phyloP scores from a whole-genome alignment of 2,888 invertebrate species.

The Agonopterix arenella region DNA sequence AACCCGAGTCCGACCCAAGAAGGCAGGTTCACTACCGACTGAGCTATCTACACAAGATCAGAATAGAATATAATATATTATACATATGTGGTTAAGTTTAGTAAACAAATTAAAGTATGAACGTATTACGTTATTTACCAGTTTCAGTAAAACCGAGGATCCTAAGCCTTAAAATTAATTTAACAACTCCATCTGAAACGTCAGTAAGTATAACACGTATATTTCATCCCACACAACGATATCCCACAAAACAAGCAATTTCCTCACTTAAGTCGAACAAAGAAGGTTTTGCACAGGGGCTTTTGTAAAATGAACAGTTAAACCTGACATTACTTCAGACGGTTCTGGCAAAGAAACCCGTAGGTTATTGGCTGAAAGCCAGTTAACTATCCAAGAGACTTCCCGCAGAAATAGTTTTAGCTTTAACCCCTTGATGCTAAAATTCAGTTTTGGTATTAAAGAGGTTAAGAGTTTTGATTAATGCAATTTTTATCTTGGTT shows the following conservation, averaged over 20 bases:
- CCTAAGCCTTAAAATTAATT: neutral
- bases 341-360: conserved; percentile 3
- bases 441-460: neutral
- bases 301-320: neutral
- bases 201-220: conserved; percentile 1
- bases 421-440: neutral
- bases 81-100: too few species aligned
- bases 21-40: too few species aligned
- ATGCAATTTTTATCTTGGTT: neutral
- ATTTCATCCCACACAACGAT: too few species aligned
- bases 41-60: too few species aligned
- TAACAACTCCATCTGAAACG: neutral
- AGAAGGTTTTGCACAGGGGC: too few species aligned
- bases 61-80: too few species aligned
- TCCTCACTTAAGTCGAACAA: too few species aligned
- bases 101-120: neutral
- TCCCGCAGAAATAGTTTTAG: neutral
- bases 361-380: conserved; percentile 4
- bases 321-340: conserved; percentile 1
- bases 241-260: too few species aligned
- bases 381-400: conserved; percentile 1
- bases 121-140: neutral
- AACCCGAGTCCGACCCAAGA: too few species aligned
- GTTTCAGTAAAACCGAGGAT: neutral
- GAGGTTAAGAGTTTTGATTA: neutral